phyloP scores from a whole-genome alignment of 2,888 invertebrate species.

The Temnothorax unifasciatus region DNA sequence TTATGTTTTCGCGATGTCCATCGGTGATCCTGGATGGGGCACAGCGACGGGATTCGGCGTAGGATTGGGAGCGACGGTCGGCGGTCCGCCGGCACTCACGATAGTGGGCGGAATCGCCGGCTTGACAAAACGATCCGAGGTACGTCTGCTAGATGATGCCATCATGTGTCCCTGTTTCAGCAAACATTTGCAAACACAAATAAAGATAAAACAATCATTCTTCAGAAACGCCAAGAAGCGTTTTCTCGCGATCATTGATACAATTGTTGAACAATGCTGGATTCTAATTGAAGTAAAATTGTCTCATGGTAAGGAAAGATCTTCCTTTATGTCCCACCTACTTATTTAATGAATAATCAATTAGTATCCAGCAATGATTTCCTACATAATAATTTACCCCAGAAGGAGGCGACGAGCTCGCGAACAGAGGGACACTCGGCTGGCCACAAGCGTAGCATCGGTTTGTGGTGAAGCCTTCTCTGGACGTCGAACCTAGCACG shows the following conservation, averaged over 20 bases:
- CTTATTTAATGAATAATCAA: neutral
- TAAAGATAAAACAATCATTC: neutral
- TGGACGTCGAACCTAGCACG: slow-evolving; percentile 82
- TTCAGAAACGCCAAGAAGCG: no score
- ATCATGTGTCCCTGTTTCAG: slow-evolving; percentile 80
- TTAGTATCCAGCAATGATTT: slow-evolving; percentile 8
- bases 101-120: slow-evolving; percentile 92
- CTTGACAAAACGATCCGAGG: slow-evolving; percentile 94
- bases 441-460: slow-evolving; percentile 92
- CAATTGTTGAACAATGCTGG: neutral
- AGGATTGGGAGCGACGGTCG: slow-evolving; percentile 75
- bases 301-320: neutral
- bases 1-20: slow-evolving; percentile 86
- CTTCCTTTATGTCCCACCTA: neutral
- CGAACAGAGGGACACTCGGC: slow-evolving; percentile 86
- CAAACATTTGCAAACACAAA: neutral
- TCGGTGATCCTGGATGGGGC: slow-evolving; percentile 81
- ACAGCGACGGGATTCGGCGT: slow-evolving; percentile 76
- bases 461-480: slow-evolving; percentile 87
- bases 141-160: slow-evolving; percentile 88
- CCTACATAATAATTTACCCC: slow-evolving; percentile 79
- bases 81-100: slow-evolving; percentile 87
- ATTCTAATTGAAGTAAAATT: neutral
- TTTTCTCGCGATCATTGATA: neutral
- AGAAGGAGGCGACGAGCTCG: slow-evolving; percentile 85